Percentiles rank a stretch among this genome's conserved stretches.
Evolutionary conservation across 1,140 invertebrate genomes (phyloP).

Genomic region (Drosophila kanapiae): DNA sequence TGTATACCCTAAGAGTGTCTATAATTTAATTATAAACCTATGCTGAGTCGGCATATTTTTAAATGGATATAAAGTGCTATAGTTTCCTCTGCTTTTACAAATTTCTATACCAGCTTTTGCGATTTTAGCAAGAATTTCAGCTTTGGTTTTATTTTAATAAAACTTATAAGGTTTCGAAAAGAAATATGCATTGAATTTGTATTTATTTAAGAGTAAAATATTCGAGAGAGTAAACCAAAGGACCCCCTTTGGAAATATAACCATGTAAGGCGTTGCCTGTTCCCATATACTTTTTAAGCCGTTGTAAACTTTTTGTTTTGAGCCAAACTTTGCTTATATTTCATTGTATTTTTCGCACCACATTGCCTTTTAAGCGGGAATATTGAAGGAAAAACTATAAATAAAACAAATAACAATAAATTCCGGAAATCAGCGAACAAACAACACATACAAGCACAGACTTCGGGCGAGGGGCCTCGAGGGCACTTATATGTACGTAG

Average conservation of each 20-base stretch:
- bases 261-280: constrained; percentile 13
- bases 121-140: too few relatives aligned
- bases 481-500: constrained; percentile 49
- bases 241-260: neutral
- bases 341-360: constrained; percentile 65
- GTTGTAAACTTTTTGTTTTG: constrained; percentile 61
- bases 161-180: too few relatives aligned
- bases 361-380: constrained; percentile 62
- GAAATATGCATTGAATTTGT: too few relatives aligned
- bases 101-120: too few relatives aligned
- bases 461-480: constrained; percentile 29
- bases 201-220: neutral
- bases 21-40: neutral
- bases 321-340: constrained; percentile 69
- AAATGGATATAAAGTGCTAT: too few relatives aligned
- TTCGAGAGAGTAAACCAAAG: neutral
- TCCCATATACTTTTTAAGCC: neutral
- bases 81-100: too few relatives aligned
- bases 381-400: constrained; percentile 54
- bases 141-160: too few relatives aligned
- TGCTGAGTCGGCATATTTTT: too few relatives aligned
- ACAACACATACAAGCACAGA: constrained; percentile 32
- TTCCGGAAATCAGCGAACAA: constrained; percentile 30
- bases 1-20: neutral
- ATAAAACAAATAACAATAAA: constrained; percentile 50